phyloP scores from a whole-genome alignment of 2,797 vertebrate genomes.

The Balearica regulorum region DNA sequence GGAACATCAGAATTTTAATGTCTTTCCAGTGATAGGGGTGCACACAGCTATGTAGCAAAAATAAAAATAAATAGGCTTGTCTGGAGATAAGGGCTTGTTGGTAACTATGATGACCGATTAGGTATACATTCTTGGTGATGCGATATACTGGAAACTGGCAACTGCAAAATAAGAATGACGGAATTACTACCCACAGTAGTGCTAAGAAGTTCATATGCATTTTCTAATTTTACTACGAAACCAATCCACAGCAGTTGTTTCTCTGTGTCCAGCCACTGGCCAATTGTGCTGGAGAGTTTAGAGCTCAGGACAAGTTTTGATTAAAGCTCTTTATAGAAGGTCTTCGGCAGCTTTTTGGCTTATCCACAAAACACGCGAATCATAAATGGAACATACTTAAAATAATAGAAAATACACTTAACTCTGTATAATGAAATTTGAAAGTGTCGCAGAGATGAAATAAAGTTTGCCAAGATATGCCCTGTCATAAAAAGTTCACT shows the following conservation, averaged over 20 bases:
- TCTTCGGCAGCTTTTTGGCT: slow-evolving; percentile 46
- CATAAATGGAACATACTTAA: slow-evolving; percentile 60
- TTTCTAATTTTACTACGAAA: slow-evolving; percentile 31
- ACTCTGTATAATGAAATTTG: slow-evolving; percentile 58
- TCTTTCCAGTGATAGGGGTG: not conserved
- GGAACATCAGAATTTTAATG: not conserved
- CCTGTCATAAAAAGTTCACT: slow-evolving; percentile 69
- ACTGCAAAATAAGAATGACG: not conserved
- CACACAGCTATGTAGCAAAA: not conserved
- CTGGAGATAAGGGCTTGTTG: not conserved
- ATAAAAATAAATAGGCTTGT: not conserved
- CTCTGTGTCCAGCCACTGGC: not conserved
- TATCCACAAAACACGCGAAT: slow-evolving; percentile 18
- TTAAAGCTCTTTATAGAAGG: not conserved
- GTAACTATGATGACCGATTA: not conserved
- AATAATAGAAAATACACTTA: slow-evolving; percentile 69
- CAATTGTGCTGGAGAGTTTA: not conserved
- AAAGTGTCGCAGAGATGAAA: slow-evolving; percentile 60
- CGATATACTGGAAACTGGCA: not conserved
- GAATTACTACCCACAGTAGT: not conserved
- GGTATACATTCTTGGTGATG: not conserved
- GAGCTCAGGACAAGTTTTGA: slow-evolving; percentile 30
- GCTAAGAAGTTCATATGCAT: not conserved
- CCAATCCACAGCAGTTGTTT: not conserved
- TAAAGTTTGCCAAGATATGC: slow-evolving; percentile 75